Evolutionary conservation across 2,113 vertebrate genomes (phyloP), one percentile per base, ranked within the genome.

Genomic region (Corythornis cristatus): DNA sequence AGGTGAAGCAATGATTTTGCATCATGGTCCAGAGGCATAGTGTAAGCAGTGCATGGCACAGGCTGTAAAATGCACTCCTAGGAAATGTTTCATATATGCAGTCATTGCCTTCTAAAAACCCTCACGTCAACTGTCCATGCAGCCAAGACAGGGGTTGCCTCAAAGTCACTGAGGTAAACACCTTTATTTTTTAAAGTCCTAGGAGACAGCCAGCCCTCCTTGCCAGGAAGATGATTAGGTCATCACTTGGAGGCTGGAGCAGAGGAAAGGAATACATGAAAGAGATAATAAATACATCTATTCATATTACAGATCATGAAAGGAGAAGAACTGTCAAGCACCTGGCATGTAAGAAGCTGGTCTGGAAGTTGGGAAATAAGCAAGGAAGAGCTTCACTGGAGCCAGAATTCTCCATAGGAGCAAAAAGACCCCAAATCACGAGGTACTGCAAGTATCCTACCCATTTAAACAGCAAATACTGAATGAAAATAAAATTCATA

Each of bases 231-330:
- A 61, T 65, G 68, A 81, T 78, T 74, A 93, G 56, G 18, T 20
- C 18, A 28, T 75, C 66, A 65, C 23, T 40, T 81, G 57, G 70
- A 77, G 48, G 60, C 61, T 92, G 80, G 16, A 94, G 13, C 9
- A 77, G 67, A 73, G 10, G 48, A 67, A 75, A 91, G 48, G 22
- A 93, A 64, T 61, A 93, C 86, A 90, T 71, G 12, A 77, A 82
- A 89, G 60, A 58, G 42, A 64, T 73, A 82, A 86, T 89, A 88
- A 91, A 89, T 86, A 31, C 28, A 51, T 76, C 31, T 82, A 80
- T 88, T 93, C 45, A 37, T 74, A 73, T 66, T 80, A 46, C n/a
- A 70, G 45, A 53, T 72, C 50, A 74, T 37, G 23, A 88, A 93
- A 88, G 4, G 6, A 9, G 5, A 12, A 89, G 66, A 89, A 35